Evolutionary conservation across 2,888 invertebrate species (phyloP), one percentile per base, ranked within the genome.

Genomic region (Tolmerus cingulatus): DNA sequence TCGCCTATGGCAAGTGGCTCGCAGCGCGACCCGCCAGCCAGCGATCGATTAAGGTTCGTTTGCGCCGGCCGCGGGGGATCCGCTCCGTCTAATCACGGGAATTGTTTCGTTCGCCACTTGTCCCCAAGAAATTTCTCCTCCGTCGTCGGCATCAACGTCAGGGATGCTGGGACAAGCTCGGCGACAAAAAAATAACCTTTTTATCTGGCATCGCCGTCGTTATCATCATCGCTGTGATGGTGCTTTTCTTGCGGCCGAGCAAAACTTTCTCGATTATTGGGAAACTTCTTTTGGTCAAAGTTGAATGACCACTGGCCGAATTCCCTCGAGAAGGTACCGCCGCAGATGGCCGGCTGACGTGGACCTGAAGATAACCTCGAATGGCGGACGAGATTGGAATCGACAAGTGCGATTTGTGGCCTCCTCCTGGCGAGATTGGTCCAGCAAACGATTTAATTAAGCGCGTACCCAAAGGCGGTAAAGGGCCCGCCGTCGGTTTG

Each of bases 31-130:
- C 66, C 66, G 66, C 66, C 66, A 66, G 66, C 23, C 66, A 12
- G 66, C 66, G 12, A 66, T 66, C 66, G 66, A 66, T 66, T 66
- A 66, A 66, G 66, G 66, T 66, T 66, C 66, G 66, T 66, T 66
- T 66, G 27, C 12, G 66, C 27, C 27, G 66, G 66, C 66, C 66
- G 66, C 23, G 27, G 66, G 66, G 66, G 66, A 66, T 66, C 66
- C 27, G 23, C 27, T 66, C 66, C 27, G 66, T 66, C 66, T 66
- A 66, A 66, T 66, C 9, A 66, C 46, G 40, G 78, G 23, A 43
- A 78, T 40, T 78, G 37, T 78, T 40, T 78, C 23, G 78, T 78
- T 78, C 78, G 78, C 78, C 23, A 43, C 40, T 78, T 37, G 40
- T 78, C 37, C 40, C 23, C 78, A 78, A 78, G 37, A 76, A 43